phyloP scores from a whole-genome alignment of 2,113 vertebrate species.

The Corythornis madagascariensis region DNA sequence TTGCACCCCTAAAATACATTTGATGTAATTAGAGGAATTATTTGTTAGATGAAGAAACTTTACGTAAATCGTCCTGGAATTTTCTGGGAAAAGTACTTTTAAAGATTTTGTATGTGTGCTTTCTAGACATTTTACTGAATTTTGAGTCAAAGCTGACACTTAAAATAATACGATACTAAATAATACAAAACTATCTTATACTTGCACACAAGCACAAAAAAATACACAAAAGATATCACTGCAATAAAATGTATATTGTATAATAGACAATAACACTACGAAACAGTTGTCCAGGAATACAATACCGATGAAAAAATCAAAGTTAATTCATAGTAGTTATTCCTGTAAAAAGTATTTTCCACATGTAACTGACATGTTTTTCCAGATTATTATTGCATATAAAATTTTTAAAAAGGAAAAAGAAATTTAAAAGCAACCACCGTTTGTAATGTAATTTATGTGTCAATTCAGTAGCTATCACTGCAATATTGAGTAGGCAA shows the following conservation, averaged over 20 bases:
- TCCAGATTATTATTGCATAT: neutral
- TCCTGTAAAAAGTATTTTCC: neutral
- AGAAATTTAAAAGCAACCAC: neutral
- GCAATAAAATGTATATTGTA: neutral
- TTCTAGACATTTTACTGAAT: neutral
- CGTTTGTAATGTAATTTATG: conserved; percentile 40
- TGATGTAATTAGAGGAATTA: conserved; percentile 11
- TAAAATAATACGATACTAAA: neutral
- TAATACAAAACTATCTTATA: neutral
- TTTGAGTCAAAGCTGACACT: neutral
- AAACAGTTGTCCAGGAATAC: neutral
- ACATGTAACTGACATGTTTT: neutral
- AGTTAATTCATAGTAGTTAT: neutral
- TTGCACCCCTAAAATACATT: neutral
- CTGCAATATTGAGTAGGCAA: conserved; percentile 35
- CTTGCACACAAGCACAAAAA: neutral
- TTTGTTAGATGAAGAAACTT: conserved; percentile 34
- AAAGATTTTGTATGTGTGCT: neutral
- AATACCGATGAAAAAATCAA: neutral
- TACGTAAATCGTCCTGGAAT: neutral
- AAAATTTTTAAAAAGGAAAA: neutral
- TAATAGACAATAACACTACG: neutral
- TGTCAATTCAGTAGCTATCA: conserved; percentile 31
- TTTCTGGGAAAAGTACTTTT: neutral
- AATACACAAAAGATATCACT: neutral